Evolutionary conservation across 2,113 vertebrate genomes (phyloP).

Genomic region (Apistogramma diplotaenia): DNA sequence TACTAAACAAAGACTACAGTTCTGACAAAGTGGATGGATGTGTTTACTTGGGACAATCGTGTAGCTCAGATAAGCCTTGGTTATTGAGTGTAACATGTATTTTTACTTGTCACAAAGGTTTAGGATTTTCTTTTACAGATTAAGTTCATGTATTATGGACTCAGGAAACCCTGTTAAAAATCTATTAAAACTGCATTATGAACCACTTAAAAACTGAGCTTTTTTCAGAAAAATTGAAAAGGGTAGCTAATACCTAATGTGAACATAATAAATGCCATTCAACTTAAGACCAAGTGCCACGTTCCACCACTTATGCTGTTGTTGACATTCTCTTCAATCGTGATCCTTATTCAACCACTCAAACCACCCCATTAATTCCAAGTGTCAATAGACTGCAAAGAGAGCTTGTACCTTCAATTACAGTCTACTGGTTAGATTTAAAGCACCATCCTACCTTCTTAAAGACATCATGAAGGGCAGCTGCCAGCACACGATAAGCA

Average conservation of each 20-base stretch:
- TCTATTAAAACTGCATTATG: conserved; percentile 16
- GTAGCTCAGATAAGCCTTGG: conserved; percentile 43
- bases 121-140: background rate
- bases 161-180: background rate
- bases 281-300: background rate
- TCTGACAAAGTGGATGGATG: conserved; percentile 59
- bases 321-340: background rate
- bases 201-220: conserved; percentile 1
- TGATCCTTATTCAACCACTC: background rate
- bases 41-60: conserved; percentile 45
- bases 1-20: conserved; percentile 57
- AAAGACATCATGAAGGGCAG: conserved; percentile 81
- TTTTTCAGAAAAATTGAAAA: background rate
- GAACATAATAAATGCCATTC: background rate
- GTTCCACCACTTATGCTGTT: background rate
- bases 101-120: conserved; percentile 20
- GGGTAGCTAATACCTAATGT: background rate
- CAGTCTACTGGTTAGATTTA: background rate
- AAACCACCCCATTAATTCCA: background rate
- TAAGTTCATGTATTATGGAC: background rate
- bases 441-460: conserved; percentile 75
- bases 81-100: conserved; percentile 33
- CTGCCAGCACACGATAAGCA: conserved; percentile 86
- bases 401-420: background rate
- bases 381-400: background rate